Evolutionary conservation across 2,113 vertebrate genomes (phyloP).

Genomic region (Poeciliopsis retropinna): DNA sequence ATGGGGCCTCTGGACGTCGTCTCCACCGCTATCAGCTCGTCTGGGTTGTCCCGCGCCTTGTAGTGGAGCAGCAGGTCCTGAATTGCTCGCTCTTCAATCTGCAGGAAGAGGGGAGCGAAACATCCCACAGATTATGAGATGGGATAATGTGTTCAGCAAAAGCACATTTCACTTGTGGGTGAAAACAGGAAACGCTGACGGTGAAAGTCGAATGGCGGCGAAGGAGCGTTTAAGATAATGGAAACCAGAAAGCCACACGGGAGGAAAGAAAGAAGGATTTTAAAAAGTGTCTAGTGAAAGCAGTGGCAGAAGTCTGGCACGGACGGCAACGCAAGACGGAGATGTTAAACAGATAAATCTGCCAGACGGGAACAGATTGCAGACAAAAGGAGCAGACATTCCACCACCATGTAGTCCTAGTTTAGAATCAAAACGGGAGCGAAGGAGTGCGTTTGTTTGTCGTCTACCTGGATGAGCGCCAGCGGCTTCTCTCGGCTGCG

Average conservation of each 20-base stretch:
- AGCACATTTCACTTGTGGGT: constrained; percentile 7
- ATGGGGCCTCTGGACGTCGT: constrained; percentile 89
- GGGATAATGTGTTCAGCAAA: constrained; percentile 16
- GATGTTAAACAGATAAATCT: constrained; percentile 17
- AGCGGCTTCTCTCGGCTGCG: constrained; percentile 95
- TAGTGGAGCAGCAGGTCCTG: constrained; percentile 92
- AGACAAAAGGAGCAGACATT: background rate
- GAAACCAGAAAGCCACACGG: constrained; percentile 37
- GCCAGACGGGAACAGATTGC: background rate
- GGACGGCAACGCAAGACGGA: constrained; percentile 2
- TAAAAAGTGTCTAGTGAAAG: constrained; percentile 6
- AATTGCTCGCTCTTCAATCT: constrained; percentile 96
- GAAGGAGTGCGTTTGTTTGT: background rate
- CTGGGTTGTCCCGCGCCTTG: constrained; percentile 88
- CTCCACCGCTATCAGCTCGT: constrained; percentile 94
- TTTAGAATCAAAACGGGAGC: background rate
- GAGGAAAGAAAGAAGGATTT: no score
- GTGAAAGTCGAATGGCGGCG: constrained; percentile 32
- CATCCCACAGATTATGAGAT: background rate
- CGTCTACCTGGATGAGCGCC: constrained; percentile 93
- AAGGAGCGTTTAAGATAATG: constrained; percentile 39
- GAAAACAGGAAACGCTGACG: constrained; percentile 46
- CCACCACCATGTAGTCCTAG: background rate
- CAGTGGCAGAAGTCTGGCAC: constrained; percentile 52
- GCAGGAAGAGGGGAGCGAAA: background rate